Evolutionary conservation across 2,888 invertebrate genomes (phyloP), one percentile per base, ranked within the genome.

Genomic region (Chirona hameri): DNA sequence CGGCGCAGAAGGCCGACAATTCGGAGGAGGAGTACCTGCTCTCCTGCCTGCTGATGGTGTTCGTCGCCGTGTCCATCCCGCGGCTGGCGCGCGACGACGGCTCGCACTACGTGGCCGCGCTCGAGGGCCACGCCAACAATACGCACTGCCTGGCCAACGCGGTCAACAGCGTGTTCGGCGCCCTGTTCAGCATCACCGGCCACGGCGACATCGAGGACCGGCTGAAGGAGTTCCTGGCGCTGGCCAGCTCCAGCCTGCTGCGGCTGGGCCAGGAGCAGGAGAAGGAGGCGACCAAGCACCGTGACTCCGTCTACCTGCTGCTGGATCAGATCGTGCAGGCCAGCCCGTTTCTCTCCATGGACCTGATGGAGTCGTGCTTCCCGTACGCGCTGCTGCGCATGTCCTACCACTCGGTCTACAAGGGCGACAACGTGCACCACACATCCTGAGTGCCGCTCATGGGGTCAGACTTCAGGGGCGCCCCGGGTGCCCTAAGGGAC

Each of bases 311-410:
- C 69, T 99, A 99, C 89, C 91, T 99, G 83, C 90, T 99, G 57
- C 90, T 99, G 5, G 98, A 99, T 89, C 93, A 98, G 90, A 97
- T 99, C 88, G 99, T 99, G 76, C 97, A 98, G 88, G 97, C 98
- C 88, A 99, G 98, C 24, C 98, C 98, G 24, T 99, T 98, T 90
- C 91, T 99, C 46, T 99, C 99, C 0, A 98, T 98, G 97, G 99
- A 99, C 90, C 91, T 99, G 85, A 89, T 99, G 85, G 99, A 99
- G 89, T 98, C 98, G 21, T 99, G 99, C 89, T 99, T 99, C 89
- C 99, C 99, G 0, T 99, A 99, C 88, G 98, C 98, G 39, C 91
- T 99, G 82, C 95, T 99, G 87, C 92, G 99, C 83, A 99, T 99
- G 88, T 97, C 99, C 86, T 99, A 98, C 90, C 98, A 99, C 88